Evolutionary conservation across 2,888 invertebrate species (phyloP), one percentile per base, ranked within the genome.

Genomic region (Scaptomyza flava): DNA sequence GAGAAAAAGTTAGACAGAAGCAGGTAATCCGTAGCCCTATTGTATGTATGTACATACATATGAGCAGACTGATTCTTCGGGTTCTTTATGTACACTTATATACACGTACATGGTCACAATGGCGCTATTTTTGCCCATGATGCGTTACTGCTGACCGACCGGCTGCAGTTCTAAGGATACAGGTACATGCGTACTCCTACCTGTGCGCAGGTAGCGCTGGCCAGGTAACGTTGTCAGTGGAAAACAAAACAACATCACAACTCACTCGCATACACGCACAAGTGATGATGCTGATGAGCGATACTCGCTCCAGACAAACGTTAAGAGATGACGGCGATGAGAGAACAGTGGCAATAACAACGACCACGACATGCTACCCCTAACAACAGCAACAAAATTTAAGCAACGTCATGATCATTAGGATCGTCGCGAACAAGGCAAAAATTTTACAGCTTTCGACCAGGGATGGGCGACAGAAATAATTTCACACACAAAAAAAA

Each of bases 241-340:
- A n/a, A n/a, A n/a, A n/a, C n/a, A n/a, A n/a, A n/a, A n/a, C n/a
- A 69, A 52, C 34, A 48, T 51, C 46, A 54, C 54, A 68, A 17
- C 42, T 59, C 70, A 68, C 60, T 59, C 54, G 52, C 57, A 51
- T 51, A 48, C 56, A 62, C 45, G 53, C 48, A 64, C 60, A 57
- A 45, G 50, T 70, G 77, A 63, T 68, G 67, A 77, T 75, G 66
- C 79, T 67, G 82, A 79, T 70, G 81, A 72, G 72, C 70, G 79
- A 82, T 82, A 83, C 83, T 82, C 85, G 86, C 82, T 83, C 77
- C 83, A 83, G 77, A 72, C 80, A 79, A 77, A 79, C 72, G 70
- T 64, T 72, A 70, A 81, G 75, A 81, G 65, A 59, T 71, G 50
- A 50, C 20, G 47, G 42, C 53, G 62, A 64, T 56, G 74, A 71